A percentile compares a stretch with the other conserved stretches of the same genome.
phyloP scores from a whole-genome alignment of 1,140 invertebrate genomes.

The Drosophila sucinea region DNA sequence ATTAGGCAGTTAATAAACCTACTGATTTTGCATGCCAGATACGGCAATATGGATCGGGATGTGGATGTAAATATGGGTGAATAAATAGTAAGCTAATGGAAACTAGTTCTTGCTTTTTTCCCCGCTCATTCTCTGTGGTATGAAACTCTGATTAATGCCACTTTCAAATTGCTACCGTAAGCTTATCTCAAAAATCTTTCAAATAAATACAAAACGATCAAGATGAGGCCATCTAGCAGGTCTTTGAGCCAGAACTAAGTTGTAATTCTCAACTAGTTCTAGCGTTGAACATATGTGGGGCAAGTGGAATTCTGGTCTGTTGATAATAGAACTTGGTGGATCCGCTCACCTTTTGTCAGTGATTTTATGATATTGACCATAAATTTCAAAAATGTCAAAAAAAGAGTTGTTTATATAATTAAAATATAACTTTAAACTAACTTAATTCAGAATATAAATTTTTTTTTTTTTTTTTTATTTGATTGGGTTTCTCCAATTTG shows the following conservation, averaged over 20 bases:
- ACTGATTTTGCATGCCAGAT: slow-evolving; percentile 37
- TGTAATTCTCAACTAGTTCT: no score
- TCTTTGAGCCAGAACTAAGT: no score
- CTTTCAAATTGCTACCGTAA: slow-evolving; percentile 41
- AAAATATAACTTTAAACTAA: no score
- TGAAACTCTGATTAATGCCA: slow-evolving; percentile 45
- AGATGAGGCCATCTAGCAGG: not conserved
- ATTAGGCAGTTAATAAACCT: slow-evolving; percentile 71
- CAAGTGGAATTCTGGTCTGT: not conserved
- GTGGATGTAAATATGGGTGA: not conserved
- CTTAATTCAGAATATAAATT: no score
- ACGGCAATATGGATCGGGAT: not conserved
- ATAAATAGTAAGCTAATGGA: not conserved
- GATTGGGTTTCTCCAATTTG: no score
- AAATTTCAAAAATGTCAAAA: no score
- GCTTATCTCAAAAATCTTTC: slow-evolving; percentile 26
- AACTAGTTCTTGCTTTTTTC: not conserved
- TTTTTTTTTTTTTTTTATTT: no score
- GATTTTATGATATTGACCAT: no score
- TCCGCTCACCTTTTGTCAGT: no score
- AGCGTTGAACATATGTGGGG: no score
- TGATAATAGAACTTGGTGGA: no score
- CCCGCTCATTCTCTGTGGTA: slow-evolving; percentile 1
- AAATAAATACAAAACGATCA: slow-evolving; percentile 60
- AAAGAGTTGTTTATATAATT: no score